These are phyloP conservation scores for Elaphurus davidianus DNA, from an alignment of 2,113 vertebrate genomes.

Conservation along the genomic window DNA sequence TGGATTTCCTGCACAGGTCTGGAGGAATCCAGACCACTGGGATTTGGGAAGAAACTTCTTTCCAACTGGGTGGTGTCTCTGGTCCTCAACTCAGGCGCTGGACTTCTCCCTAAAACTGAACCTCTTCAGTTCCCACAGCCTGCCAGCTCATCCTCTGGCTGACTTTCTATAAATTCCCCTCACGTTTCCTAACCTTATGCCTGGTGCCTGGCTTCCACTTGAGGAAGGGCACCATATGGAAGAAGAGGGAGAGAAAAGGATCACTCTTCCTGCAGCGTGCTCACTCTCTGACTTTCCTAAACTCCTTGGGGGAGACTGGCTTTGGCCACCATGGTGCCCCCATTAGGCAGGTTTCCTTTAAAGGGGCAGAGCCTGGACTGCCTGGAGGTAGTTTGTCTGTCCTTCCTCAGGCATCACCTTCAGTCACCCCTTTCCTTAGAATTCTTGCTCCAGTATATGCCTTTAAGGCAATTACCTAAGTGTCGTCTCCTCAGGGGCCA, in stretches of 20 bases:
- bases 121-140: neutral
- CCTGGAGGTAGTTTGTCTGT: neutral
- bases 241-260: neutral
- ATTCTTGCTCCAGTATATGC: neutral
- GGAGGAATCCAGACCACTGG: slow-evolving; percentile 17
- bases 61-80: neutral
- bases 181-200: neutral
- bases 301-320: neutral
- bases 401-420: neutral
- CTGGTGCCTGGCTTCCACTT: neutral
- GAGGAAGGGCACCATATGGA: neutral
- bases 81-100: neutral
- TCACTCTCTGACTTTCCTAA: neutral
- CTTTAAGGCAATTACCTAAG: slow-evolving; percentile 58
- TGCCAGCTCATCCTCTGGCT: neutral
- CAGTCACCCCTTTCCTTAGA: slow-evolving; percentile 21
- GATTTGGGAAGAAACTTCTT: slow-evolving; percentile 12
- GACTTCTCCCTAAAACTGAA: neutral
- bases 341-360: slow-evolving; percentile 18
- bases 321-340: neutral
- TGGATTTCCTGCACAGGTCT: neutral
- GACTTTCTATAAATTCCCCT: neutral
- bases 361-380: neutral
- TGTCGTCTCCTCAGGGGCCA: slow-evolving; percentile 38
- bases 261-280: neutral